phyloP scores from a whole-genome alignment of 53 echinoderm and acorn worm genomes.

The Arbacia lixula region DNA sequence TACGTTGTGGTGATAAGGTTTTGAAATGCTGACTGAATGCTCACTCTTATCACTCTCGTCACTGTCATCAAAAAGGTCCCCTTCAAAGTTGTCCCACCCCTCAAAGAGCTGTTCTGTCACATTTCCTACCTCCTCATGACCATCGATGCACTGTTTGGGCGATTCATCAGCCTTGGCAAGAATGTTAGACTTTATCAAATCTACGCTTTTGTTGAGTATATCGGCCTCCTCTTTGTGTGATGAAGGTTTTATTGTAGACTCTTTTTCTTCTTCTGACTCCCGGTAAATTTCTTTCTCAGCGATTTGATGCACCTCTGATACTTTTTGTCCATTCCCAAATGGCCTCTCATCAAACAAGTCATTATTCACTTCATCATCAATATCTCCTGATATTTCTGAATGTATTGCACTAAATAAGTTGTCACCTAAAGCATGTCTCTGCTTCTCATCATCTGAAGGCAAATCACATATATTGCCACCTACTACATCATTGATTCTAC shows the following conservation, averaged over 20 bases:
- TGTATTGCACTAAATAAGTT: neutral
- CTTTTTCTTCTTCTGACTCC: no score
- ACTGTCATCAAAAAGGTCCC: conserved; percentile 45
- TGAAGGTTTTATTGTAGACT: no score
- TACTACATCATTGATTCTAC: no score
- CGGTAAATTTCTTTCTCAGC: neutral
- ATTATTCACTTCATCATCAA: neutral
- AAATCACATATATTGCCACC: no score
- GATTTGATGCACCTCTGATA: neutral
- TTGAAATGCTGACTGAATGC: neutral
- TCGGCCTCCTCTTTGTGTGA: no score
- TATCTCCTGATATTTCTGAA: neutral
- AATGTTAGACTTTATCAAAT: neutral
- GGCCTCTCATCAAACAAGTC: no score
- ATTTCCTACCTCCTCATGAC: neutral
- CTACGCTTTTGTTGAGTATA: no score
- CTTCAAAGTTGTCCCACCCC: conserved; percentile 47
- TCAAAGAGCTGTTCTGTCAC: conserved; percentile 19
- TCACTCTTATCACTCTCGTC: neutral
- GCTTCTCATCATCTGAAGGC: no score
- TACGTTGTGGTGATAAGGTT: neutral
- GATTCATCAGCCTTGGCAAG: neutral
- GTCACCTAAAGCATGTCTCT: neutral
- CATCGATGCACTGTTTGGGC: no score
- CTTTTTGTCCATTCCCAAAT: no score